phyloP scores from a whole-genome alignment of 1,140 invertebrate species.

The Heterodera carotae region DNA sequence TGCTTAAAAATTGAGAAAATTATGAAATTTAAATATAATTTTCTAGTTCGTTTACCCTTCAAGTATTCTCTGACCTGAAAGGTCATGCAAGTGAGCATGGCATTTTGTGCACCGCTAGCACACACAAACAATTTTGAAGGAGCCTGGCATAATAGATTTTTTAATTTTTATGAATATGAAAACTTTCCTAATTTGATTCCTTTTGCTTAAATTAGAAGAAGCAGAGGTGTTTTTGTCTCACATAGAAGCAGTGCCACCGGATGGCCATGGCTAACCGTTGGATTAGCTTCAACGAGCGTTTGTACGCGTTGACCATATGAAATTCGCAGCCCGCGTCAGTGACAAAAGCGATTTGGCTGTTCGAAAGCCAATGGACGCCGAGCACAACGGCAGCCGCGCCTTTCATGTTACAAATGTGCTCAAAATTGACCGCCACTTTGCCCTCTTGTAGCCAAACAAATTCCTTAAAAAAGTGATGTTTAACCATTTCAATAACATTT shows the following conservation, averaged over 20 bases:
- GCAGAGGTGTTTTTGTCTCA: not conserved
- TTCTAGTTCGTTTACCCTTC: too few species aligned
- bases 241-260: slow-evolving; percentile 17
- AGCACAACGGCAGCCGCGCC: slow-evolving; percentile 12
- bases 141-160: slow-evolving; percentile 5
- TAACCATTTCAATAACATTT: not conserved
- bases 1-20: not conserved
- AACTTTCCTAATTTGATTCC: not conserved
- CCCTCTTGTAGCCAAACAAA: not conserved
- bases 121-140: slow-evolving; percentile 3
- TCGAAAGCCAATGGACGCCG: slow-evolving; percentile 10
- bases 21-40: too few species aligned
- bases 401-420: not conserved
- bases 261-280: not conserved
- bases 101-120: not conserved
- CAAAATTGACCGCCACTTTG: not conserved
- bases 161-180: not conserved
- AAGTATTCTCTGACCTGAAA: not conserved
- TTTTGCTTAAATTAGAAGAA: not conserved
- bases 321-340: slow-evolving; percentile 21
- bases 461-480: not conserved
- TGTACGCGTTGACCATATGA: slow-evolving; percentile 11
- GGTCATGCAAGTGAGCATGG: not conserved
- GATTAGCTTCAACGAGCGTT: slow-evolving; percentile 3
- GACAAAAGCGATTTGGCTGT: slow-evolving; percentile 7